Base-by-base conservation (phyloP, 2,888 invertebrate species). In the Hydraecia micacea region DNA sequence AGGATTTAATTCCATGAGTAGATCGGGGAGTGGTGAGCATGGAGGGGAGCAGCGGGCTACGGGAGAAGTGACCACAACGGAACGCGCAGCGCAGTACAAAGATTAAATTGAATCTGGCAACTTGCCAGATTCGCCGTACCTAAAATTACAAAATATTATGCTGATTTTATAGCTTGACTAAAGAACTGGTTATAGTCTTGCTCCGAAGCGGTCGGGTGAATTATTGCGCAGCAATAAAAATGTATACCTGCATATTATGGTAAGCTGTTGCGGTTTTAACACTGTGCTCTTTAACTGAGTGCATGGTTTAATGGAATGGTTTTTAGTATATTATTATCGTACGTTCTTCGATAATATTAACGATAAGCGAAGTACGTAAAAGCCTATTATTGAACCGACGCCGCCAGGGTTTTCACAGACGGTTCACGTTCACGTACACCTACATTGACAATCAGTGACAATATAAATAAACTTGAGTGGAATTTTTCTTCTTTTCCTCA, bases 121-220 rank as follows among this genome's bases (percentile, higher is more conserved):
- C 84, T 87, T 85, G 95, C 96, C 95, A 95, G 91, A 88, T 88
- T 91, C 90, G 89, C 90, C 87, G 91, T 90, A 91, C 86, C 91
- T 89, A 89, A 93, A 94, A 95, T 95, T 95, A 93, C 94, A 93
- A 94, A 95, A 95, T 95, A 95, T 94, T 94, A 94, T 95, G 94
- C 93, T 93, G 92, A 95, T 95, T 94, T 93, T 93, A 92, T 93
- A 90, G 89, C 88, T 88, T 68, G 80, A 86, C 86, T 83, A 87
- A 88, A 89, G 87, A 79, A 87, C 85, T 84, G 76, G 72, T 83
- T 83, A 79, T 72, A 80, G 68, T 79, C 74, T 62, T 75, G 77
- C 81, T 71, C 60, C 77, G 46, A 77, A 83, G 67, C 65, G 62
- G 77, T 81, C 52, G n/a, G 71, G 32, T 81, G 67, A 86, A 81